Evolutionary conservation across 2,888 invertebrate genomes (phyloP), one percentile per base, ranked within the genome.

Genomic region (Meteorus colon): DNA sequence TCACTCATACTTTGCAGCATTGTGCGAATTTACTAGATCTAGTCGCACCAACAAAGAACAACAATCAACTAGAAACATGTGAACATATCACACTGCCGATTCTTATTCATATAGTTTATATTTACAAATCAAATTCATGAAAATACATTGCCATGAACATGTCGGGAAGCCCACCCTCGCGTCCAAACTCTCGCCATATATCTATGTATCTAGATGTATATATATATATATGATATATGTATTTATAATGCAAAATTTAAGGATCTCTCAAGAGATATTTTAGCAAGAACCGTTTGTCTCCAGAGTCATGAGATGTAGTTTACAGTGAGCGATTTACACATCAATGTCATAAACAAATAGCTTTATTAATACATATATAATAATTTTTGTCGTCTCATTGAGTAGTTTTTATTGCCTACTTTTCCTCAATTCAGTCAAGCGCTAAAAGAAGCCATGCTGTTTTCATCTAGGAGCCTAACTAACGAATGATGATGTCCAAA

Each of bases 131-230:
- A 34, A 70, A 37, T 65, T 65, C 34, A 31, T 51, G 51, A 65
- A 34, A 69, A 70, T 27, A 66, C 24, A 66, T 24, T 71, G 55
- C n/a, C 62, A 71, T 71, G 41, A 75, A 71, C 34, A 80, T 62
- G 79, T 77, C 84, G 87, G 88, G 87, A 88, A 88, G 87, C 88
- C 89, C 89, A 89, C 89, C 89, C 88, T 86, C 86, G 86, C 89
- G 86, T 87, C 55, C 55, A 85, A 86, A 86, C 85, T 86, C 86
- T 87, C 82, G 82, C 84, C 85, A 85, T 41, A 71, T 66, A 29
- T 70, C 16, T 55, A 59, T 19, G 8, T 34, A 24, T 24, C 5
- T 8, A 34, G 1, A 34, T 66, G 27, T 70, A 19, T 55, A 59
- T 19, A 34, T 34, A 34, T 34, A 8, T 8, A 34, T 34, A 34